phyloP scores from a whole-genome alignment of 2,888 invertebrate genomes.

The Torymus auratus region DNA sequence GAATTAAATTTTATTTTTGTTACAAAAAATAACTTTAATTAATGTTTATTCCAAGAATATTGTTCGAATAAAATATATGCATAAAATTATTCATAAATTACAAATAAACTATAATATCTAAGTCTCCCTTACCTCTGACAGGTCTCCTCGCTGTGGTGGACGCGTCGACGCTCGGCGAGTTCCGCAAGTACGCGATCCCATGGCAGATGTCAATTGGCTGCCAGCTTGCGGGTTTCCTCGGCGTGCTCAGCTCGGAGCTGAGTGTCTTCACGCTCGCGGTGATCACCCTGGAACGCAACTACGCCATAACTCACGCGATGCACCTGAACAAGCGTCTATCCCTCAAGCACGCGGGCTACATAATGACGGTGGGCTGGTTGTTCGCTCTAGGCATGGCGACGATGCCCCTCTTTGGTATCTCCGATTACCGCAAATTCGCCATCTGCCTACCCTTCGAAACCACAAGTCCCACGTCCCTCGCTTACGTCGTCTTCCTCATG shows the following conservation, averaged over 20 bases:
- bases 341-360: slow-evolving; percentile 91
- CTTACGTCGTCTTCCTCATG: slow-evolving; percentile 94
- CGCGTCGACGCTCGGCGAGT: slow-evolving; percentile 96
- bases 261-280: slow-evolving; percentile 97
- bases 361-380: slow-evolving; percentile 95
- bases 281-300: slow-evolving; percentile 96
- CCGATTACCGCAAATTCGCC: slow-evolving; percentile 97
- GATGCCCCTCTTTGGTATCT: slow-evolving; percentile 92
- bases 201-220: slow-evolving; percentile 98
- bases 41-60: too few species aligned
- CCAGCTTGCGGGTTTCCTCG: slow-evolving; percentile 95
- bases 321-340: slow-evolving; percentile 96
- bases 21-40: too few species aligned
- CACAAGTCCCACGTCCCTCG: slow-evolving; percentile 85
- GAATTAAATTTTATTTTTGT: too few species aligned
- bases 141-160: slow-evolving; percentile 97
- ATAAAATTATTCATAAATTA: too few species aligned
- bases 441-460: slow-evolving; percentile 98
- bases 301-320: slow-evolving; percentile 98
- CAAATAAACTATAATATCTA: too few species aligned
- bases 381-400: slow-evolving; percentile 92
- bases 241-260: slow-evolving; percentile 94
- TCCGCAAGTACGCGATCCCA: slow-evolving; percentile 95
- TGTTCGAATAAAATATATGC: too few species aligned
- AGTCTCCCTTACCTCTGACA: slow-evolving; percentile 66